These are phyloP conservation scores for Drosophila baimaii DNA, from an alignment of 1,140 invertebrate genomes.

Conservation along the genomic window DNA sequence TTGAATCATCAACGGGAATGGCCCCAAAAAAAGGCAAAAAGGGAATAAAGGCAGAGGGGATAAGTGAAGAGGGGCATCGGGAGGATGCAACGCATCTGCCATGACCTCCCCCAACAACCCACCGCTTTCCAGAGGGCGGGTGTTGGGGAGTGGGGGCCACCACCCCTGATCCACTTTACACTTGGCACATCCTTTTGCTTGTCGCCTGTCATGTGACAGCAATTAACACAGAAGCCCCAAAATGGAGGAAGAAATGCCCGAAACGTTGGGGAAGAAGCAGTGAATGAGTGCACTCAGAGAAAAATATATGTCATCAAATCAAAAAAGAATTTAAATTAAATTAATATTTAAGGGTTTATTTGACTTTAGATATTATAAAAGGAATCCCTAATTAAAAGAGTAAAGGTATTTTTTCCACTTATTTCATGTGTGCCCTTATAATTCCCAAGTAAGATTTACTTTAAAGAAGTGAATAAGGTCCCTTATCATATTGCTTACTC, in stretches of 20 bases:
- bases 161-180: slow-evolving; percentile 35
- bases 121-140: neutral
- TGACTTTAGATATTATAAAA: neutral
- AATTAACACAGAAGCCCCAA: slow-evolving; percentile 74
- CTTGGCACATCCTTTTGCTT: slow-evolving; percentile 66
- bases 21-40: slow-evolving; percentile 6
- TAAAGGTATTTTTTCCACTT: neutral
- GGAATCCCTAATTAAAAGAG: too few species aligned
- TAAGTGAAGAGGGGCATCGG: neutral
- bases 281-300: neutral
- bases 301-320: too few species aligned
- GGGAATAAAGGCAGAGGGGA: too few species aligned
- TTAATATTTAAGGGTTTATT: neutral
- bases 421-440: neutral
- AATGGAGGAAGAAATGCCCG: slow-evolving; percentile 32
- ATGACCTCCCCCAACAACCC: slow-evolving; percentile 19
- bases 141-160: neutral
- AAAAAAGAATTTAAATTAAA: too few species aligned
- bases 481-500: too few species aligned
- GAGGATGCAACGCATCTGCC: slow-evolving; percentile 44
- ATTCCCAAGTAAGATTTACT: neutral
- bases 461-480: too few species aligned
- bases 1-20: slow-evolving; percentile 72
- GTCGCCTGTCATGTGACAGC: slow-evolving; percentile 75
- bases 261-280: neutral